Evolutionary conservation across 2,888 invertebrate genomes (phyloP).

Genomic region (Chrysopilus asiliformis): DNA sequence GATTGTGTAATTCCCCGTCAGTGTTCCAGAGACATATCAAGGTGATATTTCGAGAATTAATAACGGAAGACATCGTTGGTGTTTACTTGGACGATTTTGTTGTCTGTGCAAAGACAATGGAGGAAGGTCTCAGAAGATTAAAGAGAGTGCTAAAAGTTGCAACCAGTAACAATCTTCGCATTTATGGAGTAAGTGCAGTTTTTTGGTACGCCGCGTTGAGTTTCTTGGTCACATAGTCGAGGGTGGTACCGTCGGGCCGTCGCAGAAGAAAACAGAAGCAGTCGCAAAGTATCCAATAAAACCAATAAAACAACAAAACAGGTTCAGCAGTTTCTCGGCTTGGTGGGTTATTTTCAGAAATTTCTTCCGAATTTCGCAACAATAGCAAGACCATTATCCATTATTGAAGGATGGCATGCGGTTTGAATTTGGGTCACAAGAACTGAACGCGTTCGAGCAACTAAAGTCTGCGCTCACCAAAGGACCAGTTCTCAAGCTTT

Average conservation of each 20-base stretch:
- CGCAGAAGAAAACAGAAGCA: conserved; percentile 19
- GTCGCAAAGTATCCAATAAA: conserved; percentile 21
- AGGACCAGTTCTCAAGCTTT: conserved; percentile 14
- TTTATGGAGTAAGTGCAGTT: conserved; percentile 16
- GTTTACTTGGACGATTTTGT: conserved; percentile 11
- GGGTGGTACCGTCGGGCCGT: conserved; percentile 17
- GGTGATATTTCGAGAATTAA: conserved; percentile 7
- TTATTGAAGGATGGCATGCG: conserved; percentile 9
- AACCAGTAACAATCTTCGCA: conserved; percentile 9
- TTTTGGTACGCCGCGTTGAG: conserved; percentile 10
- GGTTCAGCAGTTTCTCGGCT: conserved; percentile 23
- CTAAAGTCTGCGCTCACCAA: conserved; percentile 2
- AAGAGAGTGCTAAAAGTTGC: conserved; percentile 1
- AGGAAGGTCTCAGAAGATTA: conserved; percentile 4
- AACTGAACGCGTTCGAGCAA: conserved; percentile 16
- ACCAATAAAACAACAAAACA: too few relatives aligned
- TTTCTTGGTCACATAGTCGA: conserved; percentile 22
- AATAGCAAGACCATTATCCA: conserved; percentile 23
- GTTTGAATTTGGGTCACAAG: conserved; percentile 15
- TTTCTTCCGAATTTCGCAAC: conserved; percentile 22
- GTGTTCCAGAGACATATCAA: conserved; percentile 20
- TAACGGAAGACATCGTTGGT: conserved; percentile 6
- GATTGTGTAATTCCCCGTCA: conserved; percentile 25
- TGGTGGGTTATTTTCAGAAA: conserved; percentile 26
- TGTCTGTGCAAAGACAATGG: conserved; percentile 6